Conservation (phyloP, 2,888 invertebrate genomes). For the Orthonevra nobilis region DNA sequence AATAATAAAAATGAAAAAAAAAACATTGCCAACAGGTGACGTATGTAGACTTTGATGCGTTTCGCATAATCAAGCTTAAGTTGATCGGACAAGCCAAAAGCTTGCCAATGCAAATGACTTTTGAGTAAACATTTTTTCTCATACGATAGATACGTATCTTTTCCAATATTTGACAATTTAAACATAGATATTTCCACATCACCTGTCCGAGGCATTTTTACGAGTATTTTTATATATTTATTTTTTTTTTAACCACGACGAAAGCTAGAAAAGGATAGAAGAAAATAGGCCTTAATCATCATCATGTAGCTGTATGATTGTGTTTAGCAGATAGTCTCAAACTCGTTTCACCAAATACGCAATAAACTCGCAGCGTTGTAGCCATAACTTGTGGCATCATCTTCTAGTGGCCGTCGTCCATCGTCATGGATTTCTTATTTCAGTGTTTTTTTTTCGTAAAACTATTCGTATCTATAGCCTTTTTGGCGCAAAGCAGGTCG, state of each 20-base stretch:
- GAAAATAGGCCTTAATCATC: conserved; percentile 5
- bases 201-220: conserved; percentile 8
- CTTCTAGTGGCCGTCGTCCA: conserved; percentile 31
- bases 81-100: conserved; percentile 14
- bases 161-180: conserved; percentile 32
- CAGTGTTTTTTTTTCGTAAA: neutral
- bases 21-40: too few species aligned
- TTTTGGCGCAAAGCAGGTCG: conserved; percentile 60
- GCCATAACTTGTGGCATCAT: conserved; percentile 30
- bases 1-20: neutral
- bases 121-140: neutral
- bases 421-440: conserved; percentile 33
- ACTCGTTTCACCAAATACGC: conserved; percentile 58
- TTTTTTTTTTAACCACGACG: conserved; percentile 6
- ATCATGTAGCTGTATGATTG: conserved; percentile 19
- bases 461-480: conserved; percentile 15
- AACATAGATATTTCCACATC: conserved; percentile 21
- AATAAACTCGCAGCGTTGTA: conserved; percentile 32
- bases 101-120: neutral
- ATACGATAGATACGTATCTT: neutral
- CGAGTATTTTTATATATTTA: too few species aligned
- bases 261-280: conserved; percentile 5
- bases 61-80: conserved; percentile 2
- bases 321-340: conserved; percentile 28
- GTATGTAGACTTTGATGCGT: neutral